Percentiles rank a stretch among this genome's conserved stretches.
phyloP scores from a whole-genome alignment of 2,113 vertebrate species.

The Lanius ludovicianus region DNA sequence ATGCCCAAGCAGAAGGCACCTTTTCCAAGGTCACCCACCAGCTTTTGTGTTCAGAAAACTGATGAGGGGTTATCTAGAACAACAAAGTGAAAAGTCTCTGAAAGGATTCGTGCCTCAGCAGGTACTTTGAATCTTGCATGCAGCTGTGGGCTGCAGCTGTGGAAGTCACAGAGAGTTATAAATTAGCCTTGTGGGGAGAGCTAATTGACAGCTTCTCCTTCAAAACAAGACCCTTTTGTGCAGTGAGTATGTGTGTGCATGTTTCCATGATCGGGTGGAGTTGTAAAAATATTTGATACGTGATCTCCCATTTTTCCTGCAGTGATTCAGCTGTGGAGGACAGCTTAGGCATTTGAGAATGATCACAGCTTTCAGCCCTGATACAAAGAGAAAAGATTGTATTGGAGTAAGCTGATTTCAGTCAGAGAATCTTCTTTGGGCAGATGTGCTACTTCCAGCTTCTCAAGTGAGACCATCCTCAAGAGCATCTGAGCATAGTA shows the following conservation, averaged over 20 bases:
- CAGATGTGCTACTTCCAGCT: neutral
- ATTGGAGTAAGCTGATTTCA: neutral
- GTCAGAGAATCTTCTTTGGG: neutral
- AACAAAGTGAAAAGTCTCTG: neutral
- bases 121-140: neutral
- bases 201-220: neutral
- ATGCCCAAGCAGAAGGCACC: accelerated
- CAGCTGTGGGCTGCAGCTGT: neutral
- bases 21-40: neutral
- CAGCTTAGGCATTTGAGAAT: neutral
- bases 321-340: neutral
- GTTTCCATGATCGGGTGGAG: neutral
- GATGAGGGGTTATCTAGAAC: neutral
- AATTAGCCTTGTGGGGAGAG: neutral
- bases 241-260: neutral
- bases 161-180: neutral
- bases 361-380: neutral
- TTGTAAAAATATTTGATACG: neutral
- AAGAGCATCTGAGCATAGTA: neutral
- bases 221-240: neutral
- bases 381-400: neutral
- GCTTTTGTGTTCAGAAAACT: neutral
- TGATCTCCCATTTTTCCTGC: neutral
- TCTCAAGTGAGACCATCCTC: neutral
- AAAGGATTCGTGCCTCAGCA: neutral